Base-by-base conservation (phyloP, 2,113 vertebrate species). In the Cygnus atratus region DNA sequence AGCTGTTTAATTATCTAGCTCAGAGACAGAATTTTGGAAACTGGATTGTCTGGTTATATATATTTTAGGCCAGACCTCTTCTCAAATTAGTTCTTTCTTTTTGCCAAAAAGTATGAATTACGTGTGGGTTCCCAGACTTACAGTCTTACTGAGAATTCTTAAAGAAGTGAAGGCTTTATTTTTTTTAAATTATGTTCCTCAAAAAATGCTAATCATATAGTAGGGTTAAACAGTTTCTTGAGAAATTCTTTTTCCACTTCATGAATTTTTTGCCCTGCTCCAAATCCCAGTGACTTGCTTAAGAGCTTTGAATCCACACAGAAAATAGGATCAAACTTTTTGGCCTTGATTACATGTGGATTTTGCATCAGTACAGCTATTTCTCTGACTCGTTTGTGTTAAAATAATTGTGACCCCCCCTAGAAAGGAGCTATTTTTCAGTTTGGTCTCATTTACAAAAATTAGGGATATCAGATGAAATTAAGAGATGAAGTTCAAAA, bases 21-120 rank as follows among this genome's bases (percentile, higher is more conserved):
- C 58, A 67, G 46, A 88, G 71, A 80, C 58, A 76, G 84, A 87
- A 77, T 77, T 91, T 95, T 90, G 87, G 67, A 77, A 95, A 93
- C 90, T 63, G 79, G 91, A 46, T 91, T 91, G 59, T 82, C 81
- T 96, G 73, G 66, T 95, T 96, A 5, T 73, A 55, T 80, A 13
- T 85, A 80, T 61, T 71, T 91, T 85, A 70, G n/a, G 55, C 83
- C 50, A 90, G 82, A n/a, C 37, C 44, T 85, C 66, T 91, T 92
- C 55, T 76, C 87, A 66, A 88, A 91, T 62, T 14, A 75, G 52
- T 75, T 84, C 28, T 14, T 93, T 65, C 29, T 82, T 75, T 87
- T 96, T 41, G 17, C 59, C 44, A 83, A 35, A 78, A 95, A 79
- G 10, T 58, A 16, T 61, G 52, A 78, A 78, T 95, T 84, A 52